A percentile compares a stretch with the other conserved stretches of the same genome.
Evolutionary conservation across 2,888 invertebrate species (phyloP).

Genomic region (Chrysomela aeneicollis): DNA sequence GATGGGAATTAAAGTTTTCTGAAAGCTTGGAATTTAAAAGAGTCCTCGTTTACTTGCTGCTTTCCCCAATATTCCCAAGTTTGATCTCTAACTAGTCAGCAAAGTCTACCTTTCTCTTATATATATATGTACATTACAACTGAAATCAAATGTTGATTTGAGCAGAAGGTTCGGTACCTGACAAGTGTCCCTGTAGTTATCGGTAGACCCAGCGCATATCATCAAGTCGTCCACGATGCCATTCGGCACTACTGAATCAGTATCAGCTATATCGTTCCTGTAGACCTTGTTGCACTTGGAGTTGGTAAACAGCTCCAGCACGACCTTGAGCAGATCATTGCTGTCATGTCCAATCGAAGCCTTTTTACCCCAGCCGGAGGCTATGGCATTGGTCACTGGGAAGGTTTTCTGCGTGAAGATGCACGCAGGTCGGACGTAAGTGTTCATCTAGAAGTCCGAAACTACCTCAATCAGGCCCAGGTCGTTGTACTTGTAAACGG

Average conservation of each 20-base stretch:
- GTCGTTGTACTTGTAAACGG: constrained; percentile 61
- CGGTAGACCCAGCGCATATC: constrained; percentile 62
- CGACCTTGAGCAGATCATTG: constrained; percentile 61
- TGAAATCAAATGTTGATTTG: no score
- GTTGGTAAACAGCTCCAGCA: constrained; percentile 52
- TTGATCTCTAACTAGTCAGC: no score
- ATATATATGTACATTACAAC: no score
- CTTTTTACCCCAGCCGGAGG: constrained; percentile 62
- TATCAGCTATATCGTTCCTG: constrained; percentile 38
- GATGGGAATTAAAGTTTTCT: no score
- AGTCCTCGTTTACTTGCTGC: no score
- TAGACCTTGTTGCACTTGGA: constrained; percentile 57
- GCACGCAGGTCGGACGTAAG: constrained; percentile 63
- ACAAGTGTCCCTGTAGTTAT: constrained; percentile 62
- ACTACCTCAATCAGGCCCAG: constrained; percentile 62
- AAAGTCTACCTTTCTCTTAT: no score
- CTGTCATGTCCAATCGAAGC: constrained; percentile 47
- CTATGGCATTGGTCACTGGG: constrained; percentile 50
- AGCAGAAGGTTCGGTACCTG: no score
- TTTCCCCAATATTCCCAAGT: no score
- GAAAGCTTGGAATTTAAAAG: no score
- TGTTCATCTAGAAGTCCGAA: constrained; percentile 53
- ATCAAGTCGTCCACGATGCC: constrained; percentile 59
- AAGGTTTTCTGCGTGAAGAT: constrained; percentile 48
- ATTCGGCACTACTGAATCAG: constrained; percentile 46